Conservation (phyloP, 2,113 vertebrate genomes). For the Hypanus sabinus region DNA sequence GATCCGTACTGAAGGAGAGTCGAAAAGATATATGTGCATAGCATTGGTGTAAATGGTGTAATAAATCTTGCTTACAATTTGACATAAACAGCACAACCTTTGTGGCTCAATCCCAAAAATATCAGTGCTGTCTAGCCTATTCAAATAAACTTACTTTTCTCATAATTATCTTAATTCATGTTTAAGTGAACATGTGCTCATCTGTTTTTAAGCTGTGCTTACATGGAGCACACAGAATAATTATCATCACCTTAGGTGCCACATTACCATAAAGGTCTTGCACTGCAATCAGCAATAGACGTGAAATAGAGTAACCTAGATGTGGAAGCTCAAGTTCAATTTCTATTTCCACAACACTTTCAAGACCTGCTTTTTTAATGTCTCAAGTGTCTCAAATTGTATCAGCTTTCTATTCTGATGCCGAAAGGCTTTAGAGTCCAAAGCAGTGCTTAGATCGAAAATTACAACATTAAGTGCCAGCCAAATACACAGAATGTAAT, state of each 20-base stretch:
- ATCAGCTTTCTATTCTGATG: not conserved
- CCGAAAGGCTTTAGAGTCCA: not conserved
- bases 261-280: not conserved
- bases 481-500: not conserved
- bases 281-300: not conserved
- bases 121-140: not conserved
- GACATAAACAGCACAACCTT: constrained; percentile 24
- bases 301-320: not conserved
- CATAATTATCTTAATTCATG: constrained; percentile 29
- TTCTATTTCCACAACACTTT: not conserved
- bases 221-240: not conserved
- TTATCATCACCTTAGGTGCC: not conserved
- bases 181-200: constrained; percentile 1
- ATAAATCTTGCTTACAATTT: constrained; percentile 30
- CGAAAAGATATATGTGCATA: constrained; percentile 24
- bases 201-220: constrained; percentile 23
- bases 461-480: not conserved
- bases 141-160: constrained; percentile 12
- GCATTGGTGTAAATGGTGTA: not conserved
- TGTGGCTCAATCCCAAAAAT: not conserved
- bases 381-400: not conserved
- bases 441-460: not conserved
- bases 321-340: not conserved
- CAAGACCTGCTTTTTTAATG: not conserved
- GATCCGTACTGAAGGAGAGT: not conserved